Evolutionary conservation across 2,113 vertebrate species (phyloP).

Genomic region (Uria lomvia): DNA sequence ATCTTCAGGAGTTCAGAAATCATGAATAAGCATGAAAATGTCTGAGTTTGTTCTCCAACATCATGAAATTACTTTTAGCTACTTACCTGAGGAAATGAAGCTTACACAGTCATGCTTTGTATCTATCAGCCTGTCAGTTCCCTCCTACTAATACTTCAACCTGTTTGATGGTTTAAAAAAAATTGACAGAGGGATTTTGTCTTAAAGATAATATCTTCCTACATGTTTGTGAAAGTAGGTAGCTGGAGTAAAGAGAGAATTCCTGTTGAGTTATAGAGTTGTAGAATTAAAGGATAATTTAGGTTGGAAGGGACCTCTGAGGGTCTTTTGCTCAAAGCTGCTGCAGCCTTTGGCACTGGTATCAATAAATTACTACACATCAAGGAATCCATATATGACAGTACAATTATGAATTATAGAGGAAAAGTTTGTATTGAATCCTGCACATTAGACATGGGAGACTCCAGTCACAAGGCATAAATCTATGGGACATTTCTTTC

Average conservation of each 20-base stretch:
- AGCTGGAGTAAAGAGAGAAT: neutral
- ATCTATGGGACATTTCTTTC: neutral
- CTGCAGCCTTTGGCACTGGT: neutral
- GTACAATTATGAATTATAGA: neutral
- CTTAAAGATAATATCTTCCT: neutral
- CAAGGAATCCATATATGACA: neutral
- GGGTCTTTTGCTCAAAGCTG: neutral
- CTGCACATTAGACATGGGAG: neutral
- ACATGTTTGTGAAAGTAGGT: neutral
- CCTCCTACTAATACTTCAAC: neutral
- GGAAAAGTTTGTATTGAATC: neutral
- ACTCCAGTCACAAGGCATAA: neutral
- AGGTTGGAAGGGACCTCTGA: neutral
- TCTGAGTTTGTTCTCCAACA: neutral
- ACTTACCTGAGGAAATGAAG: neutral
- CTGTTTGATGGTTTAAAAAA: neutral
- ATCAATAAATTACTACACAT: neutral
- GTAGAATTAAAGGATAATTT: neutral
- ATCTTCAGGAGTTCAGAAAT: neutral
- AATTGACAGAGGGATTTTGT: neutral
- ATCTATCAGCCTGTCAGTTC: neutral
- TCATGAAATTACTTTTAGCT: neutral
- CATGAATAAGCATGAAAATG: neutral
- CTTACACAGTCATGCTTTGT: neutral
- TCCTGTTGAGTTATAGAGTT: neutral